Conservation (phyloP, 1,140 invertebrate species). For the Micrasema longulum region DNA sequence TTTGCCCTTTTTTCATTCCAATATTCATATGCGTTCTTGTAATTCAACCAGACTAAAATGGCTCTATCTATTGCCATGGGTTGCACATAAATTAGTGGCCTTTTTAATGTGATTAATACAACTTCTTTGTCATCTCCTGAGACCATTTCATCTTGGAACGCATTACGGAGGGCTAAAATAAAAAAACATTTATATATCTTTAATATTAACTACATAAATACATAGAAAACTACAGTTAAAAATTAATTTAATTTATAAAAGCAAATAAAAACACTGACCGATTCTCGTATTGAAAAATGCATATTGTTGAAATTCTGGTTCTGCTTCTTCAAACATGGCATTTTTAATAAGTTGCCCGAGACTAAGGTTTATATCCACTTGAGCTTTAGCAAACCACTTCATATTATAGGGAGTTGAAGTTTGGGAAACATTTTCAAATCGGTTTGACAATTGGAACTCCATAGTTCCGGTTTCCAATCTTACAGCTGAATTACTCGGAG, state of each 20-base stretch:
- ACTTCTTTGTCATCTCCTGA: conserved; percentile 93
- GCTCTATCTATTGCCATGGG: conserved; percentile 96
- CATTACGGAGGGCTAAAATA: conserved; percentile 75
- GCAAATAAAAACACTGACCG: conserved; percentile 66
- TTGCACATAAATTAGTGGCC: conserved; percentile 94
- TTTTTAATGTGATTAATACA: conserved; percentile 89
- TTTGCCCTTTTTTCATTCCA: conserved; percentile 96
- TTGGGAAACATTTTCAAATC: conserved; percentile 88
- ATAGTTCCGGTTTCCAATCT: conserved; percentile 92
- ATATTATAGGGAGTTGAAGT: conserved; percentile 74
- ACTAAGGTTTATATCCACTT: conserved; percentile 94
- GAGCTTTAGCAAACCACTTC: conserved; percentile 92
- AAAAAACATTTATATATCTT: background rate
- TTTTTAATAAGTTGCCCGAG: conserved; percentile 94
- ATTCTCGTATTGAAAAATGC: conserved; percentile 97
- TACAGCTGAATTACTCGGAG: conserved; percentile 96
- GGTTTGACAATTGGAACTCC: conserved; percentile 93
- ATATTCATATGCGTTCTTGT: conserved; percentile 98
- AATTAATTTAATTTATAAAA: no score
- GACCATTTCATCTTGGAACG: conserved; percentile 91
- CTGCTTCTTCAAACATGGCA: conserved; percentile 95
- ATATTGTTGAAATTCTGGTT: conserved; percentile 96
- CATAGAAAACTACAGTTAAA: no score
- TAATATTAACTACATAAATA: no score
- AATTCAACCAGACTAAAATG: conserved; percentile 97